Evolutionary conservation across 2,888 invertebrate species (phyloP), one percentile per base, ranked within the genome.

Genomic region (Eurytoma adleriae): DNA sequence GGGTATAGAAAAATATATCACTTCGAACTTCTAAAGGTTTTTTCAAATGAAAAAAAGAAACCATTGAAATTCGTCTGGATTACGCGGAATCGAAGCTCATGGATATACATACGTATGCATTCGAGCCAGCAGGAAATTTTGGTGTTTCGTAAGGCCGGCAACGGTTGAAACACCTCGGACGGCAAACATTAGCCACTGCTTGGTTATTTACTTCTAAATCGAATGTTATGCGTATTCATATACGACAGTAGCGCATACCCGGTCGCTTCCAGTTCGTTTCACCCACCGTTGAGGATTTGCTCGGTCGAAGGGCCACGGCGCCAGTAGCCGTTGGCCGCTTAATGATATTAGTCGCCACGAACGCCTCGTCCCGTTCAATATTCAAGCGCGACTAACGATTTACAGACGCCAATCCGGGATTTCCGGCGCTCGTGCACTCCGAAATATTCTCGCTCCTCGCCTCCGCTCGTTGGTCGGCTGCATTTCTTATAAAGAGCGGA

Each of bases 191-290:
- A 78, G 64, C 71, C 59, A 10, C 18, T 3, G 27, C 30, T 18
- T n/a, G 78, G 62, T 74, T 79, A 74, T 74, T 74, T 74, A 57
- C 79, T 40, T 40, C 56, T 50, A 69, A 79, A 69, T 74, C 74
- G 69, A 74, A 74, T 74, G 68, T 48, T 64, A 74, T 69, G 79
- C 74, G 64, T 69, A 79, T 74, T 62, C 74, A 79, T 79, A 62
- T 3, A 59, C 20, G 16, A 52, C 54, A 48, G 71, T 52, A 13
- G 52, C 20, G 50, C 54, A 54, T 13, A 14, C 18, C 20, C 20
- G 56, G 20, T 20, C 40, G 48, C 48, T 66, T 59, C 24, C 67
- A 59, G 57, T 74, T 74, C 74, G 74, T 74, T 74, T 74, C 67
- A n/a, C 20, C 10, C 50, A 40, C 7, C 2, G 24, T 20, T 24